phyloP scores from a whole-genome alignment of 2,797 vertebrate genomes.

The Synanceia verrucosa region DNA sequence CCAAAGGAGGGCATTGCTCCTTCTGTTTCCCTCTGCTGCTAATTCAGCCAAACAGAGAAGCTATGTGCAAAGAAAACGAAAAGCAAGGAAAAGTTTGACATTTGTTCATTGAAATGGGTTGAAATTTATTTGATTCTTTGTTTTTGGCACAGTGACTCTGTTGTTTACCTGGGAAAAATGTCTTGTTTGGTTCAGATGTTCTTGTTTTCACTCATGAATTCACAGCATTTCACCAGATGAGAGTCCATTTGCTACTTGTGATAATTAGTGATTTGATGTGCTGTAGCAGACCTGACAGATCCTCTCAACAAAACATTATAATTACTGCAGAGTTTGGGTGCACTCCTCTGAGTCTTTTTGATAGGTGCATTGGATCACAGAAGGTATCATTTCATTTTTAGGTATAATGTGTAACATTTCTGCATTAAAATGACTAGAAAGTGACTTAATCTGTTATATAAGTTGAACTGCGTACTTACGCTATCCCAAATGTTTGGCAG shows the following conservation, averaged over 20 bases:
- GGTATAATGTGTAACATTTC: too few species aligned
- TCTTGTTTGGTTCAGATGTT: neutral
- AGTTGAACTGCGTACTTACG: too few species aligned
- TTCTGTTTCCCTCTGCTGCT: constrained; percentile 25
- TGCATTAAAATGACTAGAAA: too few species aligned
- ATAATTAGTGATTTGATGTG: neutral
- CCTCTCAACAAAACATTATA: neutral
- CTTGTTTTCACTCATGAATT: neutral
- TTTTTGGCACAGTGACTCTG: neutral
- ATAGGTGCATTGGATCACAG: neutral
- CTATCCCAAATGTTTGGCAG: too few species aligned
- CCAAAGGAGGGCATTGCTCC: constrained; percentile 71
- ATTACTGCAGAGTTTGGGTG: neutral
- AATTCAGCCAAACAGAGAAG: constrained; percentile 2
- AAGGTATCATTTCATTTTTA: too few species aligned
- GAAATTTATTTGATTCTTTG: neutral
- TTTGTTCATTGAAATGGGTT: neutral
- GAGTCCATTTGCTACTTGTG: neutral
- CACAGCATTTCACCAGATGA: neutral
- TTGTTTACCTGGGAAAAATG: constrained; percentile 1
- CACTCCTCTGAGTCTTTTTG: neutral
- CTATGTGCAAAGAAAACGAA: neutral
- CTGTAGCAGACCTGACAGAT: neutral
- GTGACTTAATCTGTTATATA: too few species aligned
- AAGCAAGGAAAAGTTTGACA: constrained; percentile 15